These are phyloP conservation scores for Donacobius atricapilla DNA, from an alignment of 2,113 vertebrate genomes.

Conservation along the genomic window DNA sequence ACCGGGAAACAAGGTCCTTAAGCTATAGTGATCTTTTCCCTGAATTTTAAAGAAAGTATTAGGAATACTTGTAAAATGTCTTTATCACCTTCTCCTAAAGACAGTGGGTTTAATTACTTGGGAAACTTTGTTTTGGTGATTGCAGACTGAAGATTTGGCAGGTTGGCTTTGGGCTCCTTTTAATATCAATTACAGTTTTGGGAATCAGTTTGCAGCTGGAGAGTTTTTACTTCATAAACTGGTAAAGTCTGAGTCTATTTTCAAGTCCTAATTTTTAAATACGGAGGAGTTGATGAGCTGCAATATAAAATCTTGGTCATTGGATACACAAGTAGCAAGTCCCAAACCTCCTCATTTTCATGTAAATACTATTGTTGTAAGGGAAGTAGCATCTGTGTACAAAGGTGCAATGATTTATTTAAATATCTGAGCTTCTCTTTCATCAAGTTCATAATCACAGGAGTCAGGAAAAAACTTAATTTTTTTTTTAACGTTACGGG, in stretches of 20 bases:
- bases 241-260: neutral
- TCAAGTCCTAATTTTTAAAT: neutral
- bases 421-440: neutral
- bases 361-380: neutral
- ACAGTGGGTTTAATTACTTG: neutral
- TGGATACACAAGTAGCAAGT: neutral
- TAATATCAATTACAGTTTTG: neutral
- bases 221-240: neutral
- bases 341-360: neutral
- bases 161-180: neutral
- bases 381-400: neutral
- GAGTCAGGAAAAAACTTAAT: neutral
- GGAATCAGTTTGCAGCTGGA: neutral
- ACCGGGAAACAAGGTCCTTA: neutral
- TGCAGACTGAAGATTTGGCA: neutral
- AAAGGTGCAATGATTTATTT: neutral
- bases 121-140: neutral
- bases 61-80: neutral
- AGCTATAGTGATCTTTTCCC: neutral
- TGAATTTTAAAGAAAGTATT: neutral
- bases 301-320: neutral
- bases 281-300: neutral
- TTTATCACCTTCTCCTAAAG: neutral
- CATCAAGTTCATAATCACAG: neutral
- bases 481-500: neutral